These are phyloP conservation scores for Phainopepla nitens DNA, from an alignment of 2,113 vertebrate species.

Conservation along the genomic window DNA sequence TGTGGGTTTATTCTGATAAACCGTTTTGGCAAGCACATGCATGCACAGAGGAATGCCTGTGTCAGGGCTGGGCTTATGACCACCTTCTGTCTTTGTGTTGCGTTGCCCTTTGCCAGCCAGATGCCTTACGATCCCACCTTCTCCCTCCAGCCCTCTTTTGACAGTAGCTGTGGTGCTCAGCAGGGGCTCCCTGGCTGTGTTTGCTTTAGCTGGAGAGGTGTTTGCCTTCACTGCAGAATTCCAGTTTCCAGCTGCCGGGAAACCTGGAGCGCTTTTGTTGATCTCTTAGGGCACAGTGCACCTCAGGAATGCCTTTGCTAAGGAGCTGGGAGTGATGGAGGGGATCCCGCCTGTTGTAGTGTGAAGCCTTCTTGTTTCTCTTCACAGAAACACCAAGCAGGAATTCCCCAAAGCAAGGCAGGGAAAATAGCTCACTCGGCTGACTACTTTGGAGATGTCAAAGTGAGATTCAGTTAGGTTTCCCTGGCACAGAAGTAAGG, in stretches of 20 bases:
- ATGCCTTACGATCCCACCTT: background rate
- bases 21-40: background rate
- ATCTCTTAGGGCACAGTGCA: conserved; percentile 19
- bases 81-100: background rate
- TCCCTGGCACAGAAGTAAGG: background rate
- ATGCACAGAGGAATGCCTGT: background rate
- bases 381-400: background rate
- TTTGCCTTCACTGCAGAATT: conserved; percentile 41
- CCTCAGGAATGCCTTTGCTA: conserved; percentile 15
- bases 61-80: background rate
- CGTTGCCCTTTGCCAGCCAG: background rate
- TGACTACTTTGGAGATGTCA: background rate
- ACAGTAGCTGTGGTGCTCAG: conserved; percentile 24
- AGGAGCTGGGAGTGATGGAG: conserved; percentile 11
- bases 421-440: background rate
- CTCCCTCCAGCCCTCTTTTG: background rate
- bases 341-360: background rate
- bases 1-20: background rate
- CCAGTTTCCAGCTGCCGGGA: conserved; percentile 35
- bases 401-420: conserved; percentile 22
- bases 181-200: conserved; percentile 1
- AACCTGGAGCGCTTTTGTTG: background rate
- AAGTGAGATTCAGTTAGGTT: background rate
- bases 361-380: background rate
- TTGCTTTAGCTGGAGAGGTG: conserved; percentile 47